Base-by-base conservation (phyloP, 2,113 vertebrate species). In the Acrocephalus arundinaceus region DNA sequence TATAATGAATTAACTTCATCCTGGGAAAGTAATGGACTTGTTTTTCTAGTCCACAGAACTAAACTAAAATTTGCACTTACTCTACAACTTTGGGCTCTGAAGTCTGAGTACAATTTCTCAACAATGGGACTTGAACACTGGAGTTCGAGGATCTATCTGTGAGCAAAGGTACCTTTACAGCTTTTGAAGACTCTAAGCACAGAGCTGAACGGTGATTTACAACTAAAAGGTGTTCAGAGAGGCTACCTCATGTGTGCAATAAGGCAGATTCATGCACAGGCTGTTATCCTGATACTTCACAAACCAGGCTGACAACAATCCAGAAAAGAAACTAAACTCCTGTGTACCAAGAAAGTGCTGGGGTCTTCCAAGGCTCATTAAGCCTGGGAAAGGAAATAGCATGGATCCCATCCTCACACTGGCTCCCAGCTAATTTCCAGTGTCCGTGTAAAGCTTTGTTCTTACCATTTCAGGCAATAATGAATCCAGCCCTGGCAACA, bases 391-490 rank as follows among this genome's bases (percentile, higher is more conserved):
- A 81, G 70, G 10, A 91, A 89, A 51, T 37, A 46, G 8, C 25
- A 43, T 33, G 21, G 43, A 59, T 87, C 49, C 33, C 37, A 71
- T 46, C 48, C 52, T 52, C 8, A 4, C 7, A 1, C 25, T 78
- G 79, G 43, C 63, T 92, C 33, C 73, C 70, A 71, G 43, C 70
- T 91, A 45, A 74, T 95, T 94, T 77, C 55, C 43, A 67, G 33
- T 55, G 89, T 67, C 93, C 81, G 46, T 20, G 39, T 71, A 87
- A 91, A 85, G 39, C 73, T 96, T 95, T 89, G 68, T 87, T 95
- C 93, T 93, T 91, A 51, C 33, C 37, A 35, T 77, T 89, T 81
- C 68, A 66, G 66, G 89, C 59, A 90, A 85, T 81, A 94, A 93
- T 39, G 48, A 94, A 89, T 55, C 77, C 70, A 91, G 52, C 15